Evolutionary conservation across 1,140 invertebrate species (phyloP).

Genomic region (Lutraria rhynchaena): DNA sequence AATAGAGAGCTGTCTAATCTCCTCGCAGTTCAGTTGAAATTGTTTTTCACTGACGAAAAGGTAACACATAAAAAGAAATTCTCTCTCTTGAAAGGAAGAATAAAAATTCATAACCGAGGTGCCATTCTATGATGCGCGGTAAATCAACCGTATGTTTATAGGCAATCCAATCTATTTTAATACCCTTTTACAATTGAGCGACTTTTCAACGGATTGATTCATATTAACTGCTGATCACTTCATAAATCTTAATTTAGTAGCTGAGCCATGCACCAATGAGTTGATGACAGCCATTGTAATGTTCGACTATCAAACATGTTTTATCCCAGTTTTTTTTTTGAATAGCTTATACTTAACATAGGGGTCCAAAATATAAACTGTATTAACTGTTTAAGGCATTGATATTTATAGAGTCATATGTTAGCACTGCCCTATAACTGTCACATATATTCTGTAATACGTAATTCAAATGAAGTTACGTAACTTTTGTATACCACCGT

Average conservation of each 20-base stretch:
- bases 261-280: not conserved
- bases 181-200: conserved; percentile 50
- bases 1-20: conserved; percentile 25
- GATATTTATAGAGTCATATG: too few relatives aligned
- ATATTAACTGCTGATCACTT: conserved; percentile 41
- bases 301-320: too few relatives aligned
- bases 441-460: too few relatives aligned
- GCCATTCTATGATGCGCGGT: conserved; percentile 20
- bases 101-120: conserved; percentile 44
- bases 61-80: conserved; percentile 42
- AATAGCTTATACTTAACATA: too few relatives aligned
- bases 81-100: conserved; percentile 23
- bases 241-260: conserved; percentile 38
- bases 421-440: too few relatives aligned
- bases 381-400: too few relatives aligned
- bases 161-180: conserved; percentile 51
- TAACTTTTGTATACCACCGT: too few relatives aligned
- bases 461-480: too few relatives aligned
- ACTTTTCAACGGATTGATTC: conserved; percentile 11
- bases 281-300: conserved; percentile 46
- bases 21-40: conserved; percentile 20
- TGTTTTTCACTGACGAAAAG: conserved; percentile 40
- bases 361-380: too few relatives aligned
- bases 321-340: too few relatives aligned
- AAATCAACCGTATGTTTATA: conserved; percentile 42